These are phyloP conservation scores for Metopolophium dirhodum DNA, from an alignment of 1,140 invertebrate genomes.

Conservation along the genomic window DNA sequence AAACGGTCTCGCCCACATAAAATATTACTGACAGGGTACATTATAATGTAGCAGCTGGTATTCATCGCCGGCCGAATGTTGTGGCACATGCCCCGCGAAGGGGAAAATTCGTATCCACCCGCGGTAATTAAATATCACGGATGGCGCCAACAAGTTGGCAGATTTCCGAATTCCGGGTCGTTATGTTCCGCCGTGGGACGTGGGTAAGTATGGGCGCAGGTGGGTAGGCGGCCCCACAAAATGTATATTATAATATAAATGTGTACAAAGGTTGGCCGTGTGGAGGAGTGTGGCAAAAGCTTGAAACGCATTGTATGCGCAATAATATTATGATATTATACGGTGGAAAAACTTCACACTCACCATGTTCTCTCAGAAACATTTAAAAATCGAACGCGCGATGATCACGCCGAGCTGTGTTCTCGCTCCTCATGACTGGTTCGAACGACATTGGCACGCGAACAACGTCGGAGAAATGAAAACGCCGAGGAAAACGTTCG, in stretches of 20 bases:
- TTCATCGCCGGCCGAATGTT: neutral
- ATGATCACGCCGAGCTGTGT: neutral
- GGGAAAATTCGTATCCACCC: neutral
- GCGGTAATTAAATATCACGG: neutral
- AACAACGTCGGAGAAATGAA: neutral
- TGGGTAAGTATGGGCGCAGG: too few relatives aligned
- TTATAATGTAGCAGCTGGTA: neutral
- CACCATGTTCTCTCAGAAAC: constrained; percentile 39
- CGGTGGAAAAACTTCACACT: neutral
- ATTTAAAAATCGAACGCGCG: neutral
- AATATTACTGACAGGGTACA: too few relatives aligned
- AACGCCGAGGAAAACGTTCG: neutral
- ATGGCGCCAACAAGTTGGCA: neutral
- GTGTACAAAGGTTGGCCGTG: neutral
- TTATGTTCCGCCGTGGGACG: neutral
- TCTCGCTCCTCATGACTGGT: neutral
- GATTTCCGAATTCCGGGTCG: neutral
- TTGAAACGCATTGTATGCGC: too few relatives aligned
- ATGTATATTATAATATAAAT: too few relatives aligned
- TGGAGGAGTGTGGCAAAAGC: neutral
- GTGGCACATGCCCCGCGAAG: neutral
- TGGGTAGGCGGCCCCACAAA: neutral
- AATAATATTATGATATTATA: too few relatives aligned
- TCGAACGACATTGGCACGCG: neutral
- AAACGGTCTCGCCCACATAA: too few relatives aligned